phyloP scores from a whole-genome alignment of 2,888 invertebrate genomes.

The Cephus spinipes region DNA sequence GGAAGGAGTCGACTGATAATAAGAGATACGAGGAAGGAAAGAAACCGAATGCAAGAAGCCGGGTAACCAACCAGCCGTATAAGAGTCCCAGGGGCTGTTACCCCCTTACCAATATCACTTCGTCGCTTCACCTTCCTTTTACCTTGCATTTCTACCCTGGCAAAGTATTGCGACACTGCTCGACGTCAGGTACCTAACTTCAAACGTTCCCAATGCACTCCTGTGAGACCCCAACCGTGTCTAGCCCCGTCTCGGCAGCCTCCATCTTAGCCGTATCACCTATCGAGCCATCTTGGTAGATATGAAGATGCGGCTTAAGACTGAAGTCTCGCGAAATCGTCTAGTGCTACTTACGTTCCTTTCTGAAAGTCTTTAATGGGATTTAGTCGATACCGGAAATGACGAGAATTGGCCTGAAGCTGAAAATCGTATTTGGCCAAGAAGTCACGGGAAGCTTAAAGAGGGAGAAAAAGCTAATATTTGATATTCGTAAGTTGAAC shows the following conservation, averaged over 20 bases:
- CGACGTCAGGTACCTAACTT: background rate
- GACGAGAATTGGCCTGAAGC: background rate
- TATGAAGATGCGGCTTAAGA: too few relatives aligned
- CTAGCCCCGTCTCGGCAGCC: background rate
- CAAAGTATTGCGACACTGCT: background rate
- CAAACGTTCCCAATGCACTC: background rate
- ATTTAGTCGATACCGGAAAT: background rate
- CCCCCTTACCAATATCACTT: constrained; percentile 1
- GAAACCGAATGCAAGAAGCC: background rate
- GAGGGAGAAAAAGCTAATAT: background rate
- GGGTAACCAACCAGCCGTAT: constrained; percentile 8
- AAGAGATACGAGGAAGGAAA: background rate
- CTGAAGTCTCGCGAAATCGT: background rate
- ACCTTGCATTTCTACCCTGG: background rate
- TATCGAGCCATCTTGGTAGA: background rate
- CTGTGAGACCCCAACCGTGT: background rate
- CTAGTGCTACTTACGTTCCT: background rate
- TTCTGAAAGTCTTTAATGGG: background rate
- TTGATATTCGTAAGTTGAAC: background rate
- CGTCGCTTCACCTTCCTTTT: background rate
- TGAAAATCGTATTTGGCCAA: background rate
- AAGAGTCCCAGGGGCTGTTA: constrained; percentile 7
- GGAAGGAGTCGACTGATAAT: background rate
- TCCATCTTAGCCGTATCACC: background rate
- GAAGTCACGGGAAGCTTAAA: background rate